Percentiles rank a stretch among this genome's conserved stretches.
phyloP scores from a whole-genome alignment of 2,113 vertebrate genomes.

The Gadus chalcogrammus region DNA sequence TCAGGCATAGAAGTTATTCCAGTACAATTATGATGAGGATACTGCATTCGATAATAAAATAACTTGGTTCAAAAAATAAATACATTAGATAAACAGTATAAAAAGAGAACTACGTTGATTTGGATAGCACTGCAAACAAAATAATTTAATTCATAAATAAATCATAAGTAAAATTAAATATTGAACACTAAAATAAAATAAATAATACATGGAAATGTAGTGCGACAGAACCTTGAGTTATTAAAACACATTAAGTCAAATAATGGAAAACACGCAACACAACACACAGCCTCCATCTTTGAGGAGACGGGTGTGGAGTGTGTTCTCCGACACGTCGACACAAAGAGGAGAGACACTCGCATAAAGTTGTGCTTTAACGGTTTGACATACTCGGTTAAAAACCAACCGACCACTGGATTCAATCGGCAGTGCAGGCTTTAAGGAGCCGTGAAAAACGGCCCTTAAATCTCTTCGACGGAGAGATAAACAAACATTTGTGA shows the following conservation, averaged over 20 bases:
- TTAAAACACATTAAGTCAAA: too few relatives aligned
- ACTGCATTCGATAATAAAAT: background rate
- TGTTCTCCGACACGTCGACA: too few relatives aligned
- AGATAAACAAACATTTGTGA: background rate
- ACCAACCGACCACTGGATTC: background rate
- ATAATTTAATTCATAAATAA: constrained; percentile 64
- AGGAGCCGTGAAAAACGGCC: too few relatives aligned
- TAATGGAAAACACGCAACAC: too few relatives aligned
- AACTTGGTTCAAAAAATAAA: constrained; percentile 13
- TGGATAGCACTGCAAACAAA: constrained; percentile 42
- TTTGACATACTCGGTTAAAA: background rate
- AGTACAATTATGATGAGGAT: constrained; percentile 21
- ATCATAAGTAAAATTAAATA: constrained; percentile 31
- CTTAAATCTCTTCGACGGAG: background rate
- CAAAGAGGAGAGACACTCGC: too few relatives aligned
- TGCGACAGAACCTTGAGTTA: background rate
- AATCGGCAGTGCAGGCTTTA: constrained; percentile 9
- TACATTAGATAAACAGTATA: background rate
- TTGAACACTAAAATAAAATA: constrained; percentile 38
- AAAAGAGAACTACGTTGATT: constrained; percentile 3
- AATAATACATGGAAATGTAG: constrained; percentile 6
- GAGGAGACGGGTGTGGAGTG: too few relatives aligned
- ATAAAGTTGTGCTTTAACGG: constrained; percentile 3
- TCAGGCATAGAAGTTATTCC: constrained; percentile 33
- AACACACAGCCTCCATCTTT: too few relatives aligned